Evolutionary conservation across 2,797 vertebrate genomes (phyloP).

Genomic region (Notoglanidium macrostoma): DNA sequence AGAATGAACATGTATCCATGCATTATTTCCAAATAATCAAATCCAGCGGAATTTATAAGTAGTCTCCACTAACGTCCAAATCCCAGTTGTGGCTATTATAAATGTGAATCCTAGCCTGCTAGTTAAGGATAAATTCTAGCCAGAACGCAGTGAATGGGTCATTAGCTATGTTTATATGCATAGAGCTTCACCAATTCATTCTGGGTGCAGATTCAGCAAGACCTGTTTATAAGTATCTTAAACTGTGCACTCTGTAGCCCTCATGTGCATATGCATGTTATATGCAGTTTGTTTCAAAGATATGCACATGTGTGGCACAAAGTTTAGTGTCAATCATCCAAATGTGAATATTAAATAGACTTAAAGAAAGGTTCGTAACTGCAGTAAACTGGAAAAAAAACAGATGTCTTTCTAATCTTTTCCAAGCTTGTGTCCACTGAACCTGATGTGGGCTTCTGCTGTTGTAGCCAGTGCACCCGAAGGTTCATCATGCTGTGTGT

Average conservation of each 20-base stretch:
- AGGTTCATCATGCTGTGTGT: not conserved
- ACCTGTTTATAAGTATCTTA: not conserved
- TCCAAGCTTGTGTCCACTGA: not conserved
- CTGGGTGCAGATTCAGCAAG: not conserved
- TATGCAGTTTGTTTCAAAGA: not conserved
- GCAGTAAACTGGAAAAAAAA: not conserved
- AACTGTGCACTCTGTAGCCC: not conserved
- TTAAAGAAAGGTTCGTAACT: not conserved
- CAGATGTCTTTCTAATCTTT: not conserved
- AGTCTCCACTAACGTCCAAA: not conserved
- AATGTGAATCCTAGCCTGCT: not conserved
- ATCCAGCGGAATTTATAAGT: not conserved
- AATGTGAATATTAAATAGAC: not conserved
- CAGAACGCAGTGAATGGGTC: not conserved
- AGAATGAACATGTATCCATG: constrained; percentile 5
- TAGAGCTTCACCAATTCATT: not conserved
- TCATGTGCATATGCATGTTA: not conserved
- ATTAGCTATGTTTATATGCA: not conserved
- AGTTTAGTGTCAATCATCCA: not conserved
- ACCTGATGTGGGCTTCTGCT: not conserved
- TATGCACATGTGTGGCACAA: not conserved
- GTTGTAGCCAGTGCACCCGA: not conserved
- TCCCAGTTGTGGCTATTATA: not conserved
- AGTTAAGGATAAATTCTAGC: not conserved
- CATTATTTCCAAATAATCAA: not conserved